A percentile compares a stretch with the other conserved stretches of the same genome.
Conservation (phyloP, 2,888 invertebrate species). For the Autographa pulchrina region DNA sequence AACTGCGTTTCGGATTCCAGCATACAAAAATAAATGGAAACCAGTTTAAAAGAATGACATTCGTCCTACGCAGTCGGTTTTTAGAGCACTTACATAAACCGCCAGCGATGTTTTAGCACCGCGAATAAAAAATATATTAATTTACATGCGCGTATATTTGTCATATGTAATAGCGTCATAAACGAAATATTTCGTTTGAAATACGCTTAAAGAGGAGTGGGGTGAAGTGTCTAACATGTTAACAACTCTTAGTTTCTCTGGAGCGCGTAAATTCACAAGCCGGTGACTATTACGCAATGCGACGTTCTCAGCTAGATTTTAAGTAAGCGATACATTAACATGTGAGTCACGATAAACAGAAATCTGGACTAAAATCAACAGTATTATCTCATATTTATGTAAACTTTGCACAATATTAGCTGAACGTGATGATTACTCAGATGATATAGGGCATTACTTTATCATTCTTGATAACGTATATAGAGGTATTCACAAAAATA, state of each 20-base stretch:
- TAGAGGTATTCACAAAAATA: slow-evolving; percentile 35
- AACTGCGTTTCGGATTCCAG: slow-evolving; percentile 32
- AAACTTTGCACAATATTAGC: slow-evolving; percentile 63
- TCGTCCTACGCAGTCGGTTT: slow-evolving; percentile 72
- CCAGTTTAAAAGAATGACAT: slow-evolving; percentile 68
- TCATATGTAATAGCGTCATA: slow-evolving; percentile 64
- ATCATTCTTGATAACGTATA: slow-evolving; percentile 49
- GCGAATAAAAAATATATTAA: slow-evolving; percentile 66
- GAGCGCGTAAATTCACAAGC: slow-evolving; percentile 68
- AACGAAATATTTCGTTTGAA: slow-evolving; percentile 63
- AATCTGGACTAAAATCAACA: slow-evolving; percentile 59
- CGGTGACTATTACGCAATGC: slow-evolving; percentile 66
- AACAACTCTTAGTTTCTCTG: slow-evolving; percentile 62
- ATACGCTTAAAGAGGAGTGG: slow-evolving; percentile 46
- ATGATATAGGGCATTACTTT: slow-evolving; percentile 57
- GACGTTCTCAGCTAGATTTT: slow-evolving; percentile 59
- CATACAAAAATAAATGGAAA: slow-evolving; percentile 65
- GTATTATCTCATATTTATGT: slow-evolving; percentile 56
- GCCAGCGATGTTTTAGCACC: slow-evolving; percentile 65
- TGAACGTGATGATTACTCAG: slow-evolving; percentile 46
- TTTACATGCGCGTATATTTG: slow-evolving; percentile 69
- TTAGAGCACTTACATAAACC: slow-evolving; percentile 77
- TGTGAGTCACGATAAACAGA: slow-evolving; percentile 63
- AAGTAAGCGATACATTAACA: slow-evolving; percentile 56
- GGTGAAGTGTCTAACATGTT: slow-evolving; percentile 57